A percentile compares a stretch with the other conserved stretches of the same genome.
Conservation (phyloP, 2,797 vertebrate genomes). For the Cryptoblepharus egeriae region DNA sequence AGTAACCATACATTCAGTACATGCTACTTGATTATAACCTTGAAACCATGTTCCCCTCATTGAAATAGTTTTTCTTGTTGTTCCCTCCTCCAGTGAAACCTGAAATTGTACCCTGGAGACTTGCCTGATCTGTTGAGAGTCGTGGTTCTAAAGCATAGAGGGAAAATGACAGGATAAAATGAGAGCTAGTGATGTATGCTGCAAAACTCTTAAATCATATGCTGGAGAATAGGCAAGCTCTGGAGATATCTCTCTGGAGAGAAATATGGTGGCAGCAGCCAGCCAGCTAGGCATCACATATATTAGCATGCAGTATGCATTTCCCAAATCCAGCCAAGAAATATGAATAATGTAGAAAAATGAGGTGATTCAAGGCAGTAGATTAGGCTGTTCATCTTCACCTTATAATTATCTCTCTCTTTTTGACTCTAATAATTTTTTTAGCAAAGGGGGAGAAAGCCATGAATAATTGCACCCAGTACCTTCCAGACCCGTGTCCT, state of each 20-base stretch:
- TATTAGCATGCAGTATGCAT: constrained; percentile 35
- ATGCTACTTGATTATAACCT: neutral
- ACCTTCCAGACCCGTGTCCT: constrained; percentile 13
- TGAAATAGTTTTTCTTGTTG: neutral
- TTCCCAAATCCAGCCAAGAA: constrained; percentile 36
- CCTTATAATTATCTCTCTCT: constrained; percentile 58
- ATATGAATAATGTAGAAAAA: constrained; percentile 60
- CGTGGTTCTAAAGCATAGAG: constrained; percentile 13
- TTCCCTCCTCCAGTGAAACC: neutral
- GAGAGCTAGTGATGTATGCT: neutral
- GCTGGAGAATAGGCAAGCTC: neutral
- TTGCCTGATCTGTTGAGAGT: neutral
- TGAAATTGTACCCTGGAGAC: neutral
- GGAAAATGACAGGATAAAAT: constrained; percentile 13
- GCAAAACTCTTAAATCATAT: neutral
- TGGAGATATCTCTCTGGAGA: constrained; percentile 21
- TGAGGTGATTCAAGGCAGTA: constrained; percentile 7
- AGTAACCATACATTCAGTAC: neutral
- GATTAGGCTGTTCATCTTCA: constrained; percentile 61
- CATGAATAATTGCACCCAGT: constrained; percentile 14
- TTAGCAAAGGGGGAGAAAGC: neutral
- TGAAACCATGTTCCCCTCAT: neutral
- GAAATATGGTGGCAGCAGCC: constrained; percentile 11
- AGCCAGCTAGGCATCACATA: constrained; percentile 14
- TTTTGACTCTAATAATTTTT: constrained; percentile 54